Evolutionary conservation across 1,140 invertebrate genomes (phyloP).

Genomic region (Nebria ingens): DNA sequence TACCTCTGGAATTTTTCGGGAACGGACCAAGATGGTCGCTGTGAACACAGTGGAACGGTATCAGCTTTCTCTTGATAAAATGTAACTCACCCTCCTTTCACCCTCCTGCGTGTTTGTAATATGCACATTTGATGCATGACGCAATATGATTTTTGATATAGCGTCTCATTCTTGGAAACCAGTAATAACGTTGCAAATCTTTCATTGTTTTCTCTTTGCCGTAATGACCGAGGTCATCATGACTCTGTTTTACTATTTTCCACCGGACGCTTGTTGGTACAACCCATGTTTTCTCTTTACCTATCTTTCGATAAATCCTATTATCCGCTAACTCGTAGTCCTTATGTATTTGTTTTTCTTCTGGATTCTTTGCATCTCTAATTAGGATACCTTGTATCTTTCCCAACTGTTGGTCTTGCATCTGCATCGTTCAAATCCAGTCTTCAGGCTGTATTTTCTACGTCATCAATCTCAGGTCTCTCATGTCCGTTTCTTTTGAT

Average conservation of each 20-base stretch:
- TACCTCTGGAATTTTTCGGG: conserved; percentile 17
- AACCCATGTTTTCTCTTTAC: conserved; percentile 22
- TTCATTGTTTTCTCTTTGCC: conserved; percentile 24
- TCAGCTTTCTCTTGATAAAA: conserved; percentile 13
- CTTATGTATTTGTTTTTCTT: conserved; percentile 20
- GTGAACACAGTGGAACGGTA: conserved; percentile 19
- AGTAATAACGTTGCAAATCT: conserved; percentile 24
- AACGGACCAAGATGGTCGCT: conserved; percentile 22
- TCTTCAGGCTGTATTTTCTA: no score
- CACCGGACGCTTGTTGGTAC: conserved; percentile 21
- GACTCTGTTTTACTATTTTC: conserved; percentile 25
- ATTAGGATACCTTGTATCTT: conserved; percentile 12
- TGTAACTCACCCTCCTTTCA: conserved; percentile 19
- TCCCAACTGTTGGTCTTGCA: no score
- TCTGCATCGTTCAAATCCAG: no score
- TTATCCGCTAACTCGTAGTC: conserved; percentile 24
- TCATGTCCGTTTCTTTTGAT: neutral
- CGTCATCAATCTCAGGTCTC: no score
- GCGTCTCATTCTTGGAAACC: conserved; percentile 22
- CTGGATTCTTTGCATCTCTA: conserved; percentile 15
- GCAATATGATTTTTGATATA: conserved; percentile 18
- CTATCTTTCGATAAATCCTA: conserved; percentile 22
- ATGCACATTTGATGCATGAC: conserved; percentile 19
- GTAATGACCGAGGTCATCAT: conserved; percentile 30
- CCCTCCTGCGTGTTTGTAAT: conserved; percentile 16